These are phyloP conservation scores for Actinostola sp. DNA, from an alignment of 92 coral and sea anemone genomes.

Conservation along the genomic window DNA sequence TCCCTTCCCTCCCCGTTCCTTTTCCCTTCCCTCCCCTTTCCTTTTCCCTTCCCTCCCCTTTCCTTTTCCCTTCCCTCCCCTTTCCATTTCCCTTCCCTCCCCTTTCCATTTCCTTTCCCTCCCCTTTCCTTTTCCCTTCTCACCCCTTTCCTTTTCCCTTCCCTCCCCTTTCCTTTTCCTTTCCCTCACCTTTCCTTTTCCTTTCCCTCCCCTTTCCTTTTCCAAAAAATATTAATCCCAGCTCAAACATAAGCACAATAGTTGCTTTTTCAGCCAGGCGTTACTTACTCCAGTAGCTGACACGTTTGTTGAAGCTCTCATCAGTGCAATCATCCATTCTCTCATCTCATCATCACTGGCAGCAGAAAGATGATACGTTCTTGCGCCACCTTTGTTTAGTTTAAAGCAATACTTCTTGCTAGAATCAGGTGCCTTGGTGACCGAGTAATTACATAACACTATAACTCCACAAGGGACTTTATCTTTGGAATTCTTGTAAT, in stretches of 20 bases:
- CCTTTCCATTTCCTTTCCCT: too few species aligned
- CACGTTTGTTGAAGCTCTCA: constrained; percentile 69
- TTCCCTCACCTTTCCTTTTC: too few species aligned
- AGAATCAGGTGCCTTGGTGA: constrained; percentile 82
- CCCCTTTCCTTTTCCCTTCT: too few species aligned
- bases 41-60: too few species aligned
- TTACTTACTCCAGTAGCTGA: constrained; percentile 43
- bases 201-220: too few species aligned
- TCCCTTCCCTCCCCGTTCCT: too few species aligned
- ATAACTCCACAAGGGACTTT: constrained; percentile 85
- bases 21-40: too few species aligned
- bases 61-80: too few species aligned
- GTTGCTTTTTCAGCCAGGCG: not conserved
- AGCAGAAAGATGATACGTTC: constrained; percentile 79
- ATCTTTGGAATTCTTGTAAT: constrained; percentile 80
- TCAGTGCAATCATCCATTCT: constrained; percentile 81
- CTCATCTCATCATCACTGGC: constrained; percentile 74
- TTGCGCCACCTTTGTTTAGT: constrained; percentile 91
- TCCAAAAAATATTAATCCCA: too few species aligned
- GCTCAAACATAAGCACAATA: not conserved
- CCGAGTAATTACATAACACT: constrained; percentile 76
- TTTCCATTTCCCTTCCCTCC: too few species aligned
- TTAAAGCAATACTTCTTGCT: constrained; percentile 81
- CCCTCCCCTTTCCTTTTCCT: too few species aligned
- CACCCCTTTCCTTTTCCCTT: too few species aligned